phyloP scores from a whole-genome alignment of 2,888 invertebrate species.

The Nemotelus pantherinus region DNA sequence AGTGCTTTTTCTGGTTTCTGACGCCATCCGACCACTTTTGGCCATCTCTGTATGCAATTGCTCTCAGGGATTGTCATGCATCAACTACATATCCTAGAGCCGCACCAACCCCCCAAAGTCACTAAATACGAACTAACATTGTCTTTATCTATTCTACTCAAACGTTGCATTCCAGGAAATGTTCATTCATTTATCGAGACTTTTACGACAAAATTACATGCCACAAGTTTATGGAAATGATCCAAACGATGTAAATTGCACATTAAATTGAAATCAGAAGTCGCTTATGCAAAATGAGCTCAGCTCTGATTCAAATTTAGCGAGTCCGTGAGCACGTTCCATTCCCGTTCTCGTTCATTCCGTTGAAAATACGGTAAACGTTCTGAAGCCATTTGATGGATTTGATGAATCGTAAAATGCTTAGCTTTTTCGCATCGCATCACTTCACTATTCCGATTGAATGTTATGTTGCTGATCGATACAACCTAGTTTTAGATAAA shows the following conservation, averaged over 20 bases:
- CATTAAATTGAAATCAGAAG: slow-evolving; percentile 38
- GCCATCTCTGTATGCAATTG: background rate
- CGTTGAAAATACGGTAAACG: too few species aligned
- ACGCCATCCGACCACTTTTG: too few species aligned
- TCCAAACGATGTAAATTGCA: slow-evolving; percentile 33
- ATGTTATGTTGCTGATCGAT: background rate
- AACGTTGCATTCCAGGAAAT: slow-evolving; percentile 3
- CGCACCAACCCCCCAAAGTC: slow-evolving; percentile 11
- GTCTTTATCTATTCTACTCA: slow-evolving; percentile 22
- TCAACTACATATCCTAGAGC: background rate
- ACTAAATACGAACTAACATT: slow-evolving; percentile 4
- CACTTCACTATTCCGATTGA: background rate
- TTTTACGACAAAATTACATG: slow-evolving; percentile 15
- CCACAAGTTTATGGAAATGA: slow-evolving; percentile 34
- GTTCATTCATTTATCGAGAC: slow-evolving; percentile 31
- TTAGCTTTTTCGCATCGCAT: background rate
- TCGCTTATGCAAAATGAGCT: slow-evolving; percentile 32
- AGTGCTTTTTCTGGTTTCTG: too few species aligned
- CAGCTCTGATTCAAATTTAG: slow-evolving; percentile 4
- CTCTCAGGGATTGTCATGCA: background rate
- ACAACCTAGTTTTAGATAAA: background rate
- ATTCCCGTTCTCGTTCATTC: too few species aligned
- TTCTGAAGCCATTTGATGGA: slow-evolving; percentile 5
- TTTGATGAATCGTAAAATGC: slow-evolving; percentile 24
- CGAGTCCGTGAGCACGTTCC: background rate